Conservation (phyloP, 2,888 invertebrate genomes). For the Cremastinae sp. region DNA sequence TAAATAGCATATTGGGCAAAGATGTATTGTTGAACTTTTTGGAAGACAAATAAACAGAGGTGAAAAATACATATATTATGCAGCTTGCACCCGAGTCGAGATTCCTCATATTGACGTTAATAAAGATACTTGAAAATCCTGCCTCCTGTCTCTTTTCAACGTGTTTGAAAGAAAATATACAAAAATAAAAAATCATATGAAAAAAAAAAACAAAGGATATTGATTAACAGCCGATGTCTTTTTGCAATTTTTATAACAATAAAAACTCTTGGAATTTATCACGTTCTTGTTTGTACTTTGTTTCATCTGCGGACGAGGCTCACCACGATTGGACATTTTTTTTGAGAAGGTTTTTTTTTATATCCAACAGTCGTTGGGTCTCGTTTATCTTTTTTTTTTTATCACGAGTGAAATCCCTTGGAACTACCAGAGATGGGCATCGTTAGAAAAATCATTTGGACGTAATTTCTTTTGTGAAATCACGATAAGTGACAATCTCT, state of each 20-base stretch:
- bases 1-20: slow-evolving; percentile 70
- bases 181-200: slow-evolving; percentile 65
- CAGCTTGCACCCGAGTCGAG: slow-evolving; percentile 73
- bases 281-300: slow-evolving; percentile 49
- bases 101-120: slow-evolving; percentile 74
- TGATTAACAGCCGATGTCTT: slow-evolving; percentile 51
- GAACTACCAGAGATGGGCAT: slow-evolving; percentile 34
- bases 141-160: slow-evolving; percentile 72
- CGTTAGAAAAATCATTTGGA: slow-evolving; percentile 8
- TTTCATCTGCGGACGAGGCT: slow-evolving; percentile 50
- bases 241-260: slow-evolving; percentile 69
- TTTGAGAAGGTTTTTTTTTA: slow-evolving; percentile 24
- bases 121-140: slow-evolving; percentile 74
- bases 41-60: slow-evolving; percentile 68
- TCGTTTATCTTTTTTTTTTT: slow-evolving; percentile 26
- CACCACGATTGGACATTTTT: slow-evolving; percentile 43
- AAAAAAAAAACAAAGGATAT: slow-evolving; percentile 64
- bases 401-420: slow-evolving; percentile 33
- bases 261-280: slow-evolving; percentile 53
- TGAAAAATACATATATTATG: slow-evolving; percentile 60
- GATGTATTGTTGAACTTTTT: slow-evolving; percentile 70
- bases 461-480: background rate
- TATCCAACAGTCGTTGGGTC: slow-evolving; percentile 30
- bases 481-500: background rate
- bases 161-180: slow-evolving; percentile 64